Base-by-base conservation (phyloP, 2,113 vertebrate genomes). In the Steatornis caripensis region DNA sequence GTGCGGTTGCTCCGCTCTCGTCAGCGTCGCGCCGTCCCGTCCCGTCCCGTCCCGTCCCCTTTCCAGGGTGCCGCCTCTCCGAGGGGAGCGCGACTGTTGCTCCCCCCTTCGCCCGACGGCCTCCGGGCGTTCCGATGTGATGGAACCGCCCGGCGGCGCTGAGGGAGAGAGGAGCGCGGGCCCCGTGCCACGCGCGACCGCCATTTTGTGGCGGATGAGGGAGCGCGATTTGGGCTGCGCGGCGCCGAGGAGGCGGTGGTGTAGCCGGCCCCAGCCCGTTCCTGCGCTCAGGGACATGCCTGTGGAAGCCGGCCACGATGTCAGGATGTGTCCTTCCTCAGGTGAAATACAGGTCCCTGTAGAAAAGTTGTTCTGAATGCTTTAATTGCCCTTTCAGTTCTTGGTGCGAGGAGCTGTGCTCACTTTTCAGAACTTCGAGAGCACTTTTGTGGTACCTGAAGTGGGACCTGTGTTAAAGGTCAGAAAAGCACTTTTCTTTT, bases 1-100 rank as follows among this genome's bases (percentile, higher is more conserved):
- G 12, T 12, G 22, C 12, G 1, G 32, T 2, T 0, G 10, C 0
- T 15, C 3, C 0, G 2, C 2, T 21, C 4, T 0, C 1, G n/a
- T n/a, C n/a, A n/a, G n/a, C n/a, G n/a, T 12, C 1, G 30, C 12
- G 8, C 4, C 2, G 13, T 37, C 6, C 10, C 5, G 39, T 30
- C 19, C 45, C 45, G 16, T 46, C 19, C 45, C 5, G 39, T 30
- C 19, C 45, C 45, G 16, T 46, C 19, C 45, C n/a, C n/a, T n/a
- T n/a, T n/a, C n/a, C n/a, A n/a, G n/a, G n/a, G 16, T 18, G 23
- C 30, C 3, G 0, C 5, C 9, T 4, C 11, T 54, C 6, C 2
- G 4, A 5, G 46, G 6, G 30, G 6, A 43, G 20, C 1, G 3
- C 3, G 15, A 41, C 23, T 43, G 0, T 20, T 43, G 41, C 12